Conservation (phyloP, 2,113 vertebrate species). For the Xiphophorus maculatus region DNA sequence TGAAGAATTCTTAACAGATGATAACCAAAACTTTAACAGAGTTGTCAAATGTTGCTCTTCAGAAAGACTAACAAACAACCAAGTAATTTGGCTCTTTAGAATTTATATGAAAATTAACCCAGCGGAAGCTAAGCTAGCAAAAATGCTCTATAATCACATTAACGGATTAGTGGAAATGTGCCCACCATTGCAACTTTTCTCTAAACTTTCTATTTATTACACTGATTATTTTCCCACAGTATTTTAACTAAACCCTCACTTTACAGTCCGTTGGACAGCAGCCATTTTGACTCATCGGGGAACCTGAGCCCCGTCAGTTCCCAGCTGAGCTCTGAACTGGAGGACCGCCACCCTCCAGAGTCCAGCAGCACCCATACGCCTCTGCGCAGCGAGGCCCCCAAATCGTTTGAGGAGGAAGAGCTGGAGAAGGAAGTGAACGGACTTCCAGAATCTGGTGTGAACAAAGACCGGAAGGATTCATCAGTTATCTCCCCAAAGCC, state of each 20-base stretch:
- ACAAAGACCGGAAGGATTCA: conserved; percentile 57
- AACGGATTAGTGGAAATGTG: too few species aligned
- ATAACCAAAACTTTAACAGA: too few species aligned
- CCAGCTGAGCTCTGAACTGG: conserved; percentile 85
- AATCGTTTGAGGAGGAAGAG: conserved; percentile 72
- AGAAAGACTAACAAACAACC: too few species aligned
- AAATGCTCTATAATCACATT: too few species aligned
- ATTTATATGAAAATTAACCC: too few species aligned
- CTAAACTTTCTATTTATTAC: not conserved
- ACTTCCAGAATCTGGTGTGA: conserved; percentile 51
- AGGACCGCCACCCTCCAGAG: conserved; percentile 79
- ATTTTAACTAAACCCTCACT: conserved; percentile 1
- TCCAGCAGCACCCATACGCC: conserved; percentile 42
- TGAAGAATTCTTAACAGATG: too few species aligned
- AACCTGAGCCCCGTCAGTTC: conserved; percentile 92
- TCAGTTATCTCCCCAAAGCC: conserved; percentile 2
- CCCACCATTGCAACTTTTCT: not conserved
- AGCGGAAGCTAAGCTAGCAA: too few species aligned
- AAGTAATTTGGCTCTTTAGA: too few species aligned
- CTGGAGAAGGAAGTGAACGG: conserved; percentile 54
- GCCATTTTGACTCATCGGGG: conserved; percentile 89
- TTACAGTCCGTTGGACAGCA: conserved; percentile 87
- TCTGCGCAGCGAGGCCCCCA: conserved; percentile 61
- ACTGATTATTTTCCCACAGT: not conserved
- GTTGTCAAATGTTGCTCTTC: too few species aligned